These are phyloP conservation scores for Eulithis testata DNA, from an alignment of 2,888 invertebrate genomes.

Conservation along the genomic window DNA sequence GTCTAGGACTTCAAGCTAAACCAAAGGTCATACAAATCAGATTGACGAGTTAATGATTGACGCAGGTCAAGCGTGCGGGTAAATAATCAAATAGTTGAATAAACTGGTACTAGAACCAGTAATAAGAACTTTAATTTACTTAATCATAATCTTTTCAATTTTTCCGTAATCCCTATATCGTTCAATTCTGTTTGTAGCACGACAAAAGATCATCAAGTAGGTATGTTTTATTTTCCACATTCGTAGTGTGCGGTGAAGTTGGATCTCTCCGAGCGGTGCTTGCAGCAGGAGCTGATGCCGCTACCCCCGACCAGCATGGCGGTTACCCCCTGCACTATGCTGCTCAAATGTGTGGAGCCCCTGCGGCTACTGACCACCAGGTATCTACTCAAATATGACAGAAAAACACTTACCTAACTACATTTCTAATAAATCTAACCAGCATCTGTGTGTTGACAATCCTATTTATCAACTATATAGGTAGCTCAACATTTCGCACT, in stretches of 20 bases:
- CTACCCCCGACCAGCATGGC: conserved; percentile 96
- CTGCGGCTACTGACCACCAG: conserved; percentile 86
- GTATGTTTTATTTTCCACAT: not conserved
- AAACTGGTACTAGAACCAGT: not conserved
- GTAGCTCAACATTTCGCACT: too few relatives aligned
- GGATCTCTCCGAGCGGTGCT: conserved; percentile 94
- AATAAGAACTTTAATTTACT: too few relatives aligned
- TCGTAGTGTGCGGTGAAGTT: conserved; percentile 95
- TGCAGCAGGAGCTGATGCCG: conserved; percentile 93
- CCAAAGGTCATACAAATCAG: conserved; percentile 50
- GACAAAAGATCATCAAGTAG: not conserved
- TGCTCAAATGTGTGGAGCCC: conserved; percentile 97
- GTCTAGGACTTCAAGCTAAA: conserved; percentile 54
- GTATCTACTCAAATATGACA: conserved; percentile 45
- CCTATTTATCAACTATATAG: too few relatives aligned
- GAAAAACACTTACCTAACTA: too few relatives aligned
- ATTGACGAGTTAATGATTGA: conserved; percentile 55
- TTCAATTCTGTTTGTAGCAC: not conserved
- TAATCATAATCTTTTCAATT: not conserved
- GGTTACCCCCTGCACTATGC: conserved; percentile 98
- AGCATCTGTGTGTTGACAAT: too few relatives aligned
- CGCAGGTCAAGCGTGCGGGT: conserved; percentile 44
- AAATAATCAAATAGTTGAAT: not conserved
- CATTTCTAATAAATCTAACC: too few relatives aligned
- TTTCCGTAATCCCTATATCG: not conserved